Conservation (phyloP, 1,140 invertebrate species). For the Asobara japonica region DNA sequence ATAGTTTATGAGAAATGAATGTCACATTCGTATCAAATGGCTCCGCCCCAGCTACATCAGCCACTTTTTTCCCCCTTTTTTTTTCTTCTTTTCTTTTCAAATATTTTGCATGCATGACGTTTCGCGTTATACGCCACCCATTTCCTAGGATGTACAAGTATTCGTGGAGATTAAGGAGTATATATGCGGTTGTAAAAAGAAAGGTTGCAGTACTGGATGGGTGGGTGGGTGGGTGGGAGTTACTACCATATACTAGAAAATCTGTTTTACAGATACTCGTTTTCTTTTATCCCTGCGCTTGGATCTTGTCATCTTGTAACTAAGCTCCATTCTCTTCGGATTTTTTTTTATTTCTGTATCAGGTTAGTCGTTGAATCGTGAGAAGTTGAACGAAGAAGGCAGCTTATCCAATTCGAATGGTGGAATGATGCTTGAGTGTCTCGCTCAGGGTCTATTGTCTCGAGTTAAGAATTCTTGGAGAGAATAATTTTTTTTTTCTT, state of each 20-base stretch:
- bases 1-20: background rate
- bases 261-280: constrained; percentile 32
- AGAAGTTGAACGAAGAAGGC: background rate
- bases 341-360: background rate
- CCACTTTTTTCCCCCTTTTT: no score
- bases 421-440: background rate
- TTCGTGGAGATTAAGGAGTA: background rate
- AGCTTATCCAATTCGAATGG: background rate
- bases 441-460: constrained; percentile 3
- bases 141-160: constrained; percentile 2
- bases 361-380: background rate
- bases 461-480: background rate
- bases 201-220: background rate
- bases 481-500: background rate
- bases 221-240: no score
- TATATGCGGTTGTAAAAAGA: constrained; percentile 4
- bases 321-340: background rate
- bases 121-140: background rate
- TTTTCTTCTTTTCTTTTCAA: background rate
- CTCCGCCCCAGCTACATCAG: background rate
- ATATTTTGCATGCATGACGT: constrained; percentile 12
- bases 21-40: background rate
- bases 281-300: constrained; percentile 23
- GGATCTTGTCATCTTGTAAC: constrained; percentile 23
- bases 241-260: constrained; percentile 26